Base-by-base conservation (phyloP, 1,140 invertebrate genomes). In the Eupristina koningsbergeri region DNA sequence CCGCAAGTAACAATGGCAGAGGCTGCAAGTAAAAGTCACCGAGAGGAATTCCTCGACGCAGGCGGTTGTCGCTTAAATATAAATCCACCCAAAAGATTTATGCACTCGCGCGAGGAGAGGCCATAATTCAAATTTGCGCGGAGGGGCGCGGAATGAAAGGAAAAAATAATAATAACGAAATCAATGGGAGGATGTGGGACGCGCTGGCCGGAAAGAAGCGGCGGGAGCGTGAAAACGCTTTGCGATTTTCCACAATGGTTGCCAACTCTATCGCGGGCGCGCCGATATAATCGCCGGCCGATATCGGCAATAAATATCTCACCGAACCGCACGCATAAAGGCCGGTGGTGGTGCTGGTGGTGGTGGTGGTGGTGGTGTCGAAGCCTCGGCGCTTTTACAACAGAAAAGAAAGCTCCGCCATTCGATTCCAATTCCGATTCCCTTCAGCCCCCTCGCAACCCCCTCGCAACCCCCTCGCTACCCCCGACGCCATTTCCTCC, bases 221-320 rank as follows among this genome's bases (percentile, higher is more conserved):
- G 61, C 31, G 34, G 61, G 19, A 73, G 47, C 80, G 73, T 76
- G 81, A 82, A 82, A 82, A 83, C 29, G 58, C 78, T 79, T 69
- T 36, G 74, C 84, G 61, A 81, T 78, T 85, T 85, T 85, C 78
- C 84, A 81, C 84, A 85, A 85, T 85, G 50, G n/a, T n/a, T n/a
- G 84, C 67, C 71, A 63, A 80, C 36, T 80, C 45, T 71, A 83
- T 71, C 75, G 74, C 53, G 53, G 3, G 1, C n/a, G 15, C 41
- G 77, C 45, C 69, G 50, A 36, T 61, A 63, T 79, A 78, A 83
- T 83, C 81, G 81, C 11, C 31, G 74, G 11, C 17, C 64, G 39
- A 50, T 84, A 80, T 84, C 78, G 78, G 83, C 69, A 81, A 84
- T 84, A 84, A 84, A 84, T 84, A 80, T 84, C 76, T 81, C 78